Evolutionary conservation across 2,797 vertebrate species (phyloP), one percentile per base, ranked within the genome.

Genomic region (Danio choprae): DNA sequence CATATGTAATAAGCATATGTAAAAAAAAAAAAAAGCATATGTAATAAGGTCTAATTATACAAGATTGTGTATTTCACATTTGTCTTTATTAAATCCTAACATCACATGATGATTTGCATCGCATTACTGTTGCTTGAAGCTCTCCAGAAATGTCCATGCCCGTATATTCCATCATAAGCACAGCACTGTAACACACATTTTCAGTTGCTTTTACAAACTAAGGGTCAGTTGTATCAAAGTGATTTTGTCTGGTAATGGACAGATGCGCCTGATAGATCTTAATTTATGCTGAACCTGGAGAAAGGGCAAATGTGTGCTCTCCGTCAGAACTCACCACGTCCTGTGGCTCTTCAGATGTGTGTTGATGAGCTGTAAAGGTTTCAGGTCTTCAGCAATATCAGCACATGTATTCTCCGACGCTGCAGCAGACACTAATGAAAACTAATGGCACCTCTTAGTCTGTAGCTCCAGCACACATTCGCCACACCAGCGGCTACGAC

Each of bases 401-500:
- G 60, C 20, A 41, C 55, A 38, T 50, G 51, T 48, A 36, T 74
- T 41, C 70, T 74, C 67, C 53, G 18, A 70, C 62, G 68, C 67
- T 12, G 59, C 63, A 29, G 7, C 22, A 36, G 64, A 79, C n/a
- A 15, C 71, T 85, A 70, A 82, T 84, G 53, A 64, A 81, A 88
- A 84, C 44, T 71, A 41, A 83, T 44, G 78, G n/a, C 40, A 74
- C 70, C 50, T 13, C 29, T 29, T 29, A 29, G 29, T 29, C 15
- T 55, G 67, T 76, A 44, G 64, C 64, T 36, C 6, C 55, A 29
- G 55, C 16, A 4, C 58, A 48, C 71, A 18, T 13, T 10, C 82
- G 74, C 51, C n/a, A 50, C 83, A 80, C 81, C 55, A 78, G 63
- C 20, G 80, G 81, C 82, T 81, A 62, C 70, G 72, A 81, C 67